Evolutionary conservation across 2,113 vertebrate genomes (phyloP), one percentile per base, ranked within the genome.

Genomic region (Pantherophis guttatus): DNA sequence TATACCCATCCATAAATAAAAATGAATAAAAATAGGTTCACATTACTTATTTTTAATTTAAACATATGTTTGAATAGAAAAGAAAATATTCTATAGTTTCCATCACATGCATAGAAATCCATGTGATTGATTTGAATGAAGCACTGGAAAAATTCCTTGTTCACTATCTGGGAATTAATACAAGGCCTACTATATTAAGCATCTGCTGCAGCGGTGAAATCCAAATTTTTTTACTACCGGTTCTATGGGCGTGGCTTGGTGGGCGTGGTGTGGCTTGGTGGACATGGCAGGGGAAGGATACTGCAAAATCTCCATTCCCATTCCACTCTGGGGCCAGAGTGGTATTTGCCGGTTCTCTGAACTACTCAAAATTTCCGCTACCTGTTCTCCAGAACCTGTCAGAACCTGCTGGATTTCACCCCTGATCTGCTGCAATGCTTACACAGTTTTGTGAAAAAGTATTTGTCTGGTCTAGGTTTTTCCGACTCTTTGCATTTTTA

Each of bases 21-120:
- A 93, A 91, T 90, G 86, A 2, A 90, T 54, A 91, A 90, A 57
- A 52, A 86, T 86, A 58, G 89, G 57, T 2, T 39, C 70, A 39
- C 2, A 1, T 8, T 89, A 0, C 0, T n/a, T 21, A 75, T 21
- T 48, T 55, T 44, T 0, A 0, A 9, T n/a, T 53, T 55, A 92
- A 90, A 91, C 15, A 17, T 94, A 55, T 24, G 52, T 19, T 48
- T 0, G 21, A 62, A 53, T 11, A 24, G 52, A 53, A 81, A 33
- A 33, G 65, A 70, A 85, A 44, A 53, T 91, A 53, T 91, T 33
- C 29, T n/a, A 39, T 75, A 53, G 29, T 65, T 91, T 91, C 11
- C 50, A 39, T 81, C 52, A 85, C 10, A 54, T 81, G 70, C 24
- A 44, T 53, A 44, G 13, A 29, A 8, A 11, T 19, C 54, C 10